phyloP scores from a whole-genome alignment of 2,797 vertebrate species.

The Pipistrellus nathusii region DNA sequence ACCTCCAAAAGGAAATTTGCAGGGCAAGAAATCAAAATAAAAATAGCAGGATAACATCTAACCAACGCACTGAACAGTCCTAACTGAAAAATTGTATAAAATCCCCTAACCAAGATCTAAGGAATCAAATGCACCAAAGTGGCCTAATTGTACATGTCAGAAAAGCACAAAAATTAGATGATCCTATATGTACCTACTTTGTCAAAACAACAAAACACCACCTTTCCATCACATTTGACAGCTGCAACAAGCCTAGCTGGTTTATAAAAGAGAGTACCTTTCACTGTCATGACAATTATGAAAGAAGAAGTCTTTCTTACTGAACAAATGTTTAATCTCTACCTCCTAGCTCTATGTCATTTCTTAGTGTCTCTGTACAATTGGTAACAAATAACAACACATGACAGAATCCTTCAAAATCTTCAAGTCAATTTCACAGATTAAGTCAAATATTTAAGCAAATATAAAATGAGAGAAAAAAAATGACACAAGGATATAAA shows the following conservation, averaged over 20 bases:
- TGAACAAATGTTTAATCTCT: not conserved
- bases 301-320: not conserved
- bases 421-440: not conserved
- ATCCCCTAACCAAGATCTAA: not conserved
- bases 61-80: not conserved
- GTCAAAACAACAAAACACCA: not conserved
- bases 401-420: not conserved
- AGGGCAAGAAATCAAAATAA: slow-evolving; percentile 54
- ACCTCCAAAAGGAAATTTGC: slow-evolving; percentile 61
- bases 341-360: not conserved
- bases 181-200: not conserved
- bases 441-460: slow-evolving; percentile 1
- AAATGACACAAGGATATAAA: not conserved
- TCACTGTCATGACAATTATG: not conserved
- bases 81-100: slow-evolving; percentile 3
- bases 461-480: not conserved
- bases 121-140: not conserved
- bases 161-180: not conserved
- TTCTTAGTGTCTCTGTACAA: not conserved
- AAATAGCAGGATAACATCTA: slow-evolving; percentile 35
- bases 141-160: not conserved
- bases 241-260: not conserved
- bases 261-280: not conserved
- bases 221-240: not conserved
- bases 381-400: not conserved